A percentile compares a stretch with the other conserved stretches of the same genome.
These are phyloP conservation scores for Odontocolon sp. DNA, from an alignment of 2,888 invertebrate species.

Conservation along the genomic window DNA sequence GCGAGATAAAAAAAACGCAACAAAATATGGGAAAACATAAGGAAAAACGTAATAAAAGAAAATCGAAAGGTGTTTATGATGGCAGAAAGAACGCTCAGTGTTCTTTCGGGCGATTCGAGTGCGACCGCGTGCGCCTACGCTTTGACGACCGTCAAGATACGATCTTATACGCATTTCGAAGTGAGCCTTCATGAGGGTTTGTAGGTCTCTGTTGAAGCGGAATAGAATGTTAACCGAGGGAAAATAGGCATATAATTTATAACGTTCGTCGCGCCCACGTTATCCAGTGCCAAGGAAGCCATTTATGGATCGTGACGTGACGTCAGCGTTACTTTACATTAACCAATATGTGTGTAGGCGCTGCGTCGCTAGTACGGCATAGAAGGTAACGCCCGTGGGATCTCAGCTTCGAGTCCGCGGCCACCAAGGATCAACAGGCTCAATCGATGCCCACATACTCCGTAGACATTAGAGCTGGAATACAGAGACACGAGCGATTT, in stretches of 20 bases:
- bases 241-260: constrained; percentile 77
- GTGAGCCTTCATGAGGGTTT: constrained; percentile 35
- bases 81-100: constrained; percentile 16
- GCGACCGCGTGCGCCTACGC: constrained; percentile 34
- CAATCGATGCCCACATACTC: constrained; percentile 59
- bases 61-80: constrained; percentile 21
- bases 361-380: constrained; percentile 64
- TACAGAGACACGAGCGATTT: no score
- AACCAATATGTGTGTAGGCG: constrained; percentile 76
- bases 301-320: constrained; percentile 77
- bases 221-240: constrained; percentile 55
- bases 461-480: constrained; percentile 11
- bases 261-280: constrained; percentile 76
- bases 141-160: constrained; percentile 43
- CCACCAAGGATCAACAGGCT: constrained; percentile 63
- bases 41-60: neutral
- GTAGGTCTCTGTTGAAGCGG: constrained; percentile 50
- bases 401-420: constrained; percentile 65
- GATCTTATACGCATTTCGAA: constrained; percentile 51
- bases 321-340: constrained; percentile 79
- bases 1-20: neutral
- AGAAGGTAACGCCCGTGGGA: constrained; percentile 78
- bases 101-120: neutral
- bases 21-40: neutral
- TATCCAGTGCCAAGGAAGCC: constrained; percentile 72